Evolutionary conservation across 2,797 vertebrate genomes (phyloP).

Genomic region (Tolypeutes matacus): DNA sequence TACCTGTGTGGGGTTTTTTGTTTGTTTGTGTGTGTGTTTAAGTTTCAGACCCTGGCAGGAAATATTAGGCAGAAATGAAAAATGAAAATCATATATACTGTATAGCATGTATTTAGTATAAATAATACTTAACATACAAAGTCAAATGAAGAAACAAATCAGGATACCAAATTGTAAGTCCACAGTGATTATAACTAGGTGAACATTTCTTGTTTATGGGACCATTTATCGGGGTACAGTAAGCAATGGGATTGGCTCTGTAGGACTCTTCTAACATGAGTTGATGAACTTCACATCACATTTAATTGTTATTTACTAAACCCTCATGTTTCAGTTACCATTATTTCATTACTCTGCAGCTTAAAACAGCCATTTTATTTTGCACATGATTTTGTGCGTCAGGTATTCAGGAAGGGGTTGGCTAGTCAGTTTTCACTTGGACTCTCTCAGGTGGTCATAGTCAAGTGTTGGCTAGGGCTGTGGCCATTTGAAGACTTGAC

Average conservation of each 20-base stretch:
- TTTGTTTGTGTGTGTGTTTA: too few relatives aligned
- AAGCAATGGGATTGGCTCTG: neutral
- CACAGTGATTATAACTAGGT: neutral
- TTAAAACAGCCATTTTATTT: conserved; percentile 1
- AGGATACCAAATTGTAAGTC: conserved; percentile 3
- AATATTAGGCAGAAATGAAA: conserved; percentile 7
- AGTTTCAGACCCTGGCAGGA: neutral
- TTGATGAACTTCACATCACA: neutral
- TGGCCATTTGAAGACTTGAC: neutral
- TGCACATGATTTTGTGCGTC: neutral
- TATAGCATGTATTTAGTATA: neutral
- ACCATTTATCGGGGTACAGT: neutral
- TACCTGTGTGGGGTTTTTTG: too few relatives aligned
- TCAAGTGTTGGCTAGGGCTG: neutral
- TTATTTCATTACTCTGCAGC: neutral
- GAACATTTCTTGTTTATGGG: neutral
- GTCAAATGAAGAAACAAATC: neutral
- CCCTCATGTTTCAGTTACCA: neutral
- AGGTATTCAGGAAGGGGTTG: neutral
- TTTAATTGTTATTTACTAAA: neutral
- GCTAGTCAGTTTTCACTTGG: neutral
- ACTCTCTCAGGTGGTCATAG: neutral
- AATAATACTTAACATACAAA: neutral
- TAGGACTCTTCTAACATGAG: neutral
- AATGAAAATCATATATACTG: neutral